Evolutionary conservation across 2,888 invertebrate genomes (phyloP).

Genomic region (Diaphora mendica): DNA sequence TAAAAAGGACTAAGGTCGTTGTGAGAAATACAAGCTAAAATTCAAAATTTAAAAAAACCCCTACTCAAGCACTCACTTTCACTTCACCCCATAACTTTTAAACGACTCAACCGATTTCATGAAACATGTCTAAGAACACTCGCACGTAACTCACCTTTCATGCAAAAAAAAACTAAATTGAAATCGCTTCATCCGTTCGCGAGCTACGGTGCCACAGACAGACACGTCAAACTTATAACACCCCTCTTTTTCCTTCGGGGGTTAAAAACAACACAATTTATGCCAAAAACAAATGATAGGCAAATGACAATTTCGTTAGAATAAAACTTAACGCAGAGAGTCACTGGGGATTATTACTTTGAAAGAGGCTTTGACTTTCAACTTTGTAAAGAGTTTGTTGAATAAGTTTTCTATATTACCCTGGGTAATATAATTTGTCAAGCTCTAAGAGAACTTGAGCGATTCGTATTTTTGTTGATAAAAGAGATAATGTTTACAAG

Average conservation of each 20-base stretch:
- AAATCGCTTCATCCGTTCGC: too few relatives aligned
- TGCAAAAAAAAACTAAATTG: too few relatives aligned
- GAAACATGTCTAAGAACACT: too few relatives aligned
- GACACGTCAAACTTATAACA: too few relatives aligned
- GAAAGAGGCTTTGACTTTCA: conserved; percentile 72
- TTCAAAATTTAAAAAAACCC: too few relatives aligned
- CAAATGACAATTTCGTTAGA: conserved; percentile 62
- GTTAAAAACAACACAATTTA: conserved; percentile 33
- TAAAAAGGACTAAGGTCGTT: conserved; percentile 8
- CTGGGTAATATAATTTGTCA: conserved; percentile 71
- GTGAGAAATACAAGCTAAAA: too few relatives aligned
- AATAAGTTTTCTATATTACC: conserved; percentile 76
- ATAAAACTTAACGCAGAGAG: conserved; percentile 65
- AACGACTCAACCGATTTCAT: too few relatives aligned
- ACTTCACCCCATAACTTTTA: too few relatives aligned
- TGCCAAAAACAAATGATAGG: conserved; percentile 38
- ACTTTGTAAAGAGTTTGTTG: conserved; percentile 75
- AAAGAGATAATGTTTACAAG: conserved; percentile 36
- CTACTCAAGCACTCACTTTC: too few relatives aligned
- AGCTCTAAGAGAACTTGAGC: conserved; percentile 57
- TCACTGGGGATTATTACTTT: conserved; percentile 70
- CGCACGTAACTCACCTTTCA: too few relatives aligned
- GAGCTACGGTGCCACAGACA: too few relatives aligned
- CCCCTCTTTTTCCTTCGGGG: too few relatives aligned
- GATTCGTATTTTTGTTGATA: conserved; percentile 50